Evolutionary conservation across 2,888 invertebrate species (phyloP), one percentile per base, ranked within the genome.

Genomic region (Ennomos erosarius): DNA sequence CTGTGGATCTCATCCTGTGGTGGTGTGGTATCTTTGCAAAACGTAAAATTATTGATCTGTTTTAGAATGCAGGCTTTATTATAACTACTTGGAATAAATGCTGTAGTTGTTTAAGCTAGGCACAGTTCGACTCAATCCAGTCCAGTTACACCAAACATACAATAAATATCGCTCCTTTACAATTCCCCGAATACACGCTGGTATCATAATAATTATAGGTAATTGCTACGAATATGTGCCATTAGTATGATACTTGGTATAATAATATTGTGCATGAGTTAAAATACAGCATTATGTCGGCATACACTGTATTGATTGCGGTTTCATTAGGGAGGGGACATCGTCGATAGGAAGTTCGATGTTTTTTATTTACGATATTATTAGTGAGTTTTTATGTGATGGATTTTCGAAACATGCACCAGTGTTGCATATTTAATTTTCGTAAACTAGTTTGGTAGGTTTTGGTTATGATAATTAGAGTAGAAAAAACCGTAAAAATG

Each of bases 161-260:
- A 55, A 58, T 67, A 67, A 62, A 67, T 64, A 62, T 59, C 62
- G 58, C 35, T 36, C 42, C 52, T 55, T 61, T 58, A 50, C 59
- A 54, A 10, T 38, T 55, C 64, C 60, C 48, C 45, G 66, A 55
- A 12, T 62, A 49, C 57, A 43, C 50, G 47, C 55, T 48, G 49
- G 60, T 58, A 62, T 54, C 59, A 54, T 55, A 62, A n/a, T n/a
- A n/a, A n/a, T n/a, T n/a, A n/a, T n/a, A 50, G 43, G 13, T 38
- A 35, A 43, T 43, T 43, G 33, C 43, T 8, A 43, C 10, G 26
- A 4, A 6, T 26, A 26, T 26, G 26, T 26, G 6, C 26, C 26
- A 26, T 26, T 26, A 26, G 26, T 26, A 26, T 26, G 26, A 44
- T 57, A 53, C 59, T 54, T 51, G 43, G 13, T 51, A 52, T 54